Evolutionary conservation across 2,797 vertebrate species (phyloP).

Genomic region (Gallinago solitaria): DNA sequence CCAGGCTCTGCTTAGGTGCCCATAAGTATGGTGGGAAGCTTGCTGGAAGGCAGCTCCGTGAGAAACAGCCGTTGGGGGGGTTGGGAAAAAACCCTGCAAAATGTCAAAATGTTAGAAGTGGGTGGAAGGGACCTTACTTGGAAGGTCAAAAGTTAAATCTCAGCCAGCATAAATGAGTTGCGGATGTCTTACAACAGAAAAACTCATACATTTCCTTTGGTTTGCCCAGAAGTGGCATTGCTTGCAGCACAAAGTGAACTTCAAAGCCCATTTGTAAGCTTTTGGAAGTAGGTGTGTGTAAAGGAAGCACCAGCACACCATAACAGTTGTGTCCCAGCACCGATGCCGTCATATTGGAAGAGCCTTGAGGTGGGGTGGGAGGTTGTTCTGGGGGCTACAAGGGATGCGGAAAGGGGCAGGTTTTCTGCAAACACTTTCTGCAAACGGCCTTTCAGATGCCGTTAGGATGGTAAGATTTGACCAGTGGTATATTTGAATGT

Average conservation of each 20-base stretch:
- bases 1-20: neutral
- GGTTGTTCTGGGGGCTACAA: neutral
- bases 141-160: neutral
- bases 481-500: slow-evolving; percentile 32
- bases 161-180: neutral
- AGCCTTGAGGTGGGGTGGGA: neutral
- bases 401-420: neutral
- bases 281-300: neutral
- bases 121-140: neutral
- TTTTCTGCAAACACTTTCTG: neutral
- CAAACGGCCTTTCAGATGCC: neutral
- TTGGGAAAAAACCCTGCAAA: neutral
- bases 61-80: neutral
- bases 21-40: neutral
- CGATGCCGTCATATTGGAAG: fast-evolving
- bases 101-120: neutral
- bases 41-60: neutral
- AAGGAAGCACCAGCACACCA: fast-evolving
- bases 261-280: neutral
- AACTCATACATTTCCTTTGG: neutral
- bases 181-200: neutral
- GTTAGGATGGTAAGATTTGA: slow-evolving; percentile 5
- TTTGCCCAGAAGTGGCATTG: neutral
- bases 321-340: neutral
- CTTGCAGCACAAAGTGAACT: neutral